Percentiles rank a stretch among this genome's conserved stretches.
Evolutionary conservation across 1,140 invertebrate species (phyloP).

Genomic region (Popillia japonica): DNA sequence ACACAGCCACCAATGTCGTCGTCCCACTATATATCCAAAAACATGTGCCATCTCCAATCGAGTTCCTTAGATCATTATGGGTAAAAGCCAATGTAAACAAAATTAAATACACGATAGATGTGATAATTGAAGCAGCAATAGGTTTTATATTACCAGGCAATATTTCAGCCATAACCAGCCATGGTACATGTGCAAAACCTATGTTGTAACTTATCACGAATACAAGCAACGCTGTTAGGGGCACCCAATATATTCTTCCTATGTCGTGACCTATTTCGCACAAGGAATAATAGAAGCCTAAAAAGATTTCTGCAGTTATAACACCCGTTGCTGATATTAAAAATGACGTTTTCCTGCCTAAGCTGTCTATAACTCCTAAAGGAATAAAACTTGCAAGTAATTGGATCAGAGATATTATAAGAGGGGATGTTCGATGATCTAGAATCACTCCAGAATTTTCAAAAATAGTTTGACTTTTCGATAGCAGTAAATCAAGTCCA

Average conservation of each 20-base stretch:
- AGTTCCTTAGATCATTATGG: slow-evolving; percentile 68
- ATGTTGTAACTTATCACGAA: slow-evolving; percentile 54
- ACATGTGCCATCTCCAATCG: slow-evolving; percentile 71
- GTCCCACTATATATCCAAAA: slow-evolving; percentile 81
- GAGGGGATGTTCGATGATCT: slow-evolving; percentile 66
- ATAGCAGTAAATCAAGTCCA: slow-evolving; percentile 82
- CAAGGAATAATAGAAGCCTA: slow-evolving; percentile 55
- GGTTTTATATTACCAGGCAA: slow-evolving; percentile 80
- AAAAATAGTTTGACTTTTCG: slow-evolving; percentile 82
- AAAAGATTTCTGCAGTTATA: slow-evolving; percentile 52
- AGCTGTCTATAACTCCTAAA: slow-evolving; percentile 75
- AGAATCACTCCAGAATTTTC: slow-evolving; percentile 68
- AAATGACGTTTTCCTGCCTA: slow-evolving; percentile 76
- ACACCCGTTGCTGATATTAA: slow-evolving; percentile 73
- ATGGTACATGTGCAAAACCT: slow-evolving; percentile 84
- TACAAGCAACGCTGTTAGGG: slow-evolving; percentile 49
- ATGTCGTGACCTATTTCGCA: slow-evolving; percentile 46
- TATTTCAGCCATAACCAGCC: slow-evolving; percentile 84
- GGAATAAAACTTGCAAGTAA: slow-evolving; percentile 73
- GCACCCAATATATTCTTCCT: slow-evolving; percentile 53
- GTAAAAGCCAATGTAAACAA: slow-evolving; percentile 83
- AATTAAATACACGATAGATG: slow-evolving; percentile 78
- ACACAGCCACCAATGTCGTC: background rate
- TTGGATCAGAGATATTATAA: slow-evolving; percentile 82
- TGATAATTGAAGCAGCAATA: slow-evolving; percentile 75